phyloP scores from a whole-genome alignment of 2,113 vertebrate genomes.

The Gymnobelideus leadbeateri region DNA sequence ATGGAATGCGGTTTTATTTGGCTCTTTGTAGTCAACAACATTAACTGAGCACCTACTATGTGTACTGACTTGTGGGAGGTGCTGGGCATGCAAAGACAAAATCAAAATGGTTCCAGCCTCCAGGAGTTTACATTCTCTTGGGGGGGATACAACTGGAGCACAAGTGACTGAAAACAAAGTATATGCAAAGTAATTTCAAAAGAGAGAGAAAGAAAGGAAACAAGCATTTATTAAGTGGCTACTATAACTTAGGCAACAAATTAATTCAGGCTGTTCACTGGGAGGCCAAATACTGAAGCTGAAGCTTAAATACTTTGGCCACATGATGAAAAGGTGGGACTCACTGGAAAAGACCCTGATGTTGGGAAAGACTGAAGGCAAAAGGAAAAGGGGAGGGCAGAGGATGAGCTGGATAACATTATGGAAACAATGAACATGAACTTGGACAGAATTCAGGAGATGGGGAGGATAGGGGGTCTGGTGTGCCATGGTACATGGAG shows the following conservation, averaged over 20 bases:
- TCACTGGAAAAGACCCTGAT: background rate
- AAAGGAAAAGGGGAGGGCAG: background rate
- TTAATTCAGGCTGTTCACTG: background rate
- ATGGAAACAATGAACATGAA: background rate
- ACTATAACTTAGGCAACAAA: background rate
- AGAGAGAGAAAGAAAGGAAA: background rate
- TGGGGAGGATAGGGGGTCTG: background rate
- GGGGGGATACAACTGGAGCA: background rate
- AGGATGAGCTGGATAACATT: background rate
- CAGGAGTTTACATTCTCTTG: background rate
- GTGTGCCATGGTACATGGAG: no score
- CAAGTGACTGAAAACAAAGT: background rate
- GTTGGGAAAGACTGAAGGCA: background rate
- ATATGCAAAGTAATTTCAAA: background rate
- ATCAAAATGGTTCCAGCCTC: background rate
- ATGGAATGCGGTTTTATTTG: background rate
- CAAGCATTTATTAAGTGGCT: background rate
- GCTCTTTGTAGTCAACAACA: background rate
- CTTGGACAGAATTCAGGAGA: background rate
- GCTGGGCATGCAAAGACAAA: background rate
- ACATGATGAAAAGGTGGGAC: background rate
- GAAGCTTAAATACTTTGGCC: background rate
- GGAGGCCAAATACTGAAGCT: background rate
- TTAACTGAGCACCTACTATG: background rate
- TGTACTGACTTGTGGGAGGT: background rate